Evolutionary conservation across 2,888 invertebrate species (phyloP).

Genomic region (Temnothorax rugatulus): DNA sequence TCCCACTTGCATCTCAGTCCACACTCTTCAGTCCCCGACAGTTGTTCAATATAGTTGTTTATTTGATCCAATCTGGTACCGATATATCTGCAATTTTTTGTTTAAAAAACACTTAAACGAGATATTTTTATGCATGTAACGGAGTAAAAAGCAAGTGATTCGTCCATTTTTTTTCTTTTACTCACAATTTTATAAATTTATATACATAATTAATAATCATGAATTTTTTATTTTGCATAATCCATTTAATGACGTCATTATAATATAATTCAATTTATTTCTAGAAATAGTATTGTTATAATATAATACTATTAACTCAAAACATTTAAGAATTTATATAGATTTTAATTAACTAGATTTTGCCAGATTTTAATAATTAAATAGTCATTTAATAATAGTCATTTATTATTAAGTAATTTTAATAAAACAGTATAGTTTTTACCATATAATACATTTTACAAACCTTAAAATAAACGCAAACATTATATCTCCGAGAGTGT

Average conservation of each 20-base stretch:
- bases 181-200: not conserved
- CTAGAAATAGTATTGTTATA: not conserved
- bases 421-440: not conserved
- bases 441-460: not conserved
- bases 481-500: not conserved
- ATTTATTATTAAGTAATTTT: not conserved
- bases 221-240: too few relatives aligned
- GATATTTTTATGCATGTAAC: not conserved
- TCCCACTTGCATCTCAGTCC: constrained; percentile 22
- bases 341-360: not conserved
- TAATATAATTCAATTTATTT: not conserved
- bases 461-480: constrained; percentile 20
- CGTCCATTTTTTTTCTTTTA: not conserved
- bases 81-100: constrained; percentile 18
- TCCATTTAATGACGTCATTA: not conserved
- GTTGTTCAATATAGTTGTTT: constrained; percentile 3
- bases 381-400: not conserved
- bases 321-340: not conserved
- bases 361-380: not conserved
- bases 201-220: not conserved
- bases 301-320: not conserved
- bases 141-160: not conserved
- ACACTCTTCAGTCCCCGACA: not conserved
- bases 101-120: not conserved
- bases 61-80: constrained; percentile 32